phyloP scores from a whole-genome alignment of 92 coral and sea anemone species.

The Zoanthus solanderi region DNA sequence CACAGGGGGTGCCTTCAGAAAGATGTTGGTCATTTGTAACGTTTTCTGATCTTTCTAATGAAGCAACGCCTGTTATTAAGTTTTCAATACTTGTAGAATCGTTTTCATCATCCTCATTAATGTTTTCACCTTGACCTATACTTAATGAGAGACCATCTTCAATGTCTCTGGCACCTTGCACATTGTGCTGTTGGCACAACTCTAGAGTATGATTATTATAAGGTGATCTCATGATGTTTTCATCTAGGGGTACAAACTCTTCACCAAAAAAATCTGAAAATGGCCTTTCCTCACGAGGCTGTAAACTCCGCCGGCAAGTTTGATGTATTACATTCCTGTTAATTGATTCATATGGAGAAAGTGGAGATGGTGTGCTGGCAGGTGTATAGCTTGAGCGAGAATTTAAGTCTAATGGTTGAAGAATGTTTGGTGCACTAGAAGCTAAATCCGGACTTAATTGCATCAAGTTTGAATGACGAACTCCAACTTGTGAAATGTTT shows the following conservation, averaged over 20 bases:
- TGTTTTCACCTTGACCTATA: constrained; percentile 4
- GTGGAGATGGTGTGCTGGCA: constrained; percentile 69
- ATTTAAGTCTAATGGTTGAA: constrained; percentile 72
- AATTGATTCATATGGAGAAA: constrained; percentile 60
- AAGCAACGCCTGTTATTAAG: not conserved
- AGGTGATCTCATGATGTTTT: constrained; percentile 40
- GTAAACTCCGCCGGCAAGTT: constrained; percentile 62
- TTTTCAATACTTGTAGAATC: constrained; percentile 2
- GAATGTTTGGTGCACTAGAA: constrained; percentile 86
- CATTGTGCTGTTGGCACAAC: not conserved
- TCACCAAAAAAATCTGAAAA: constrained; percentile 80
- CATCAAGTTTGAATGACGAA: constrained; percentile 33
- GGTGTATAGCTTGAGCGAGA: constrained; percentile 56
- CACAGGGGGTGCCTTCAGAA: not conserved
- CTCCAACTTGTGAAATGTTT: constrained; percentile 59
- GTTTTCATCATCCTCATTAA: not conserved
- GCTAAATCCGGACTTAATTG: constrained; percentile 77
- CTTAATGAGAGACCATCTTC: not conserved
- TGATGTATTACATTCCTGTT: constrained; percentile 39
- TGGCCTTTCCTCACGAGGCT: constrained; percentile 74
- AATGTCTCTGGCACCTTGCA: not conserved
- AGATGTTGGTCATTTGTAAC: not conserved
- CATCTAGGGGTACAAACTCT: constrained; percentile 79
- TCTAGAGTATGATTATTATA: constrained; percentile 25
- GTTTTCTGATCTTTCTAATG: constrained; percentile 1